Evolutionary conservation across 2,888 invertebrate species (phyloP), one percentile per base, ranked within the genome.

Genomic region (Abscondita cerata): DNA sequence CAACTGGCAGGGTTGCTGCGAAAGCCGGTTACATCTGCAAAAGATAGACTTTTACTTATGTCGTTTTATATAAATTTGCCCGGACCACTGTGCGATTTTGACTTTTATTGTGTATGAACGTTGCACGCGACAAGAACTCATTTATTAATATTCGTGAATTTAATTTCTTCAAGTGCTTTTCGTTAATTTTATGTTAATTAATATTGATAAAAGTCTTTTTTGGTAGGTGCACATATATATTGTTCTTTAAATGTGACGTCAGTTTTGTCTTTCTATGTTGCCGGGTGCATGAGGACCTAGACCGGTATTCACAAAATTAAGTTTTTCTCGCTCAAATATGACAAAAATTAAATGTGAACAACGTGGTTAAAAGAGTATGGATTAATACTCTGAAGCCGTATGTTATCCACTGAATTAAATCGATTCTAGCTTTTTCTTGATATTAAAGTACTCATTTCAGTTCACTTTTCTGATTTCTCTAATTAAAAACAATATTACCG

Each of bases 1-100:
- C 76, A 72, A 76, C 77, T 75, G 75, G 74, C 72, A 74, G 77
- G 78, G 78, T 74, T 69, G 75, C 72, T 71, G 73, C 70, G 66
- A 63, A 67, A 62, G 72, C 72, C 74, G 73, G 70, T 69, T 63
- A 66, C 69, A 72, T 69, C 73, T 75, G 74, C 74, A 73, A 68
- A 73, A 68, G 68, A n/a, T n/a, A 68, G 64, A 63, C 56, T 52
- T 52, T 55, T 59, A 52, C 50, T 59, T 59, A 41, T 64, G 55
- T 40, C 59, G 64, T 59, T 55, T 57, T 56, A n/a, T n/a, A n/a
- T n/a, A n/a, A n/a, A 31, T 46, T 52, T 47, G 58, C 20, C 47
- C 41, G 47, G 52, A 34, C 33, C 19, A 40, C 33, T 52, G 52
- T 52, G 36, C 34, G 40, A 47, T 31, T 53, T 41, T 12, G 3